Conservation (phyloP, 2,797 vertebrate species). For the Luscinia luscinia region DNA sequence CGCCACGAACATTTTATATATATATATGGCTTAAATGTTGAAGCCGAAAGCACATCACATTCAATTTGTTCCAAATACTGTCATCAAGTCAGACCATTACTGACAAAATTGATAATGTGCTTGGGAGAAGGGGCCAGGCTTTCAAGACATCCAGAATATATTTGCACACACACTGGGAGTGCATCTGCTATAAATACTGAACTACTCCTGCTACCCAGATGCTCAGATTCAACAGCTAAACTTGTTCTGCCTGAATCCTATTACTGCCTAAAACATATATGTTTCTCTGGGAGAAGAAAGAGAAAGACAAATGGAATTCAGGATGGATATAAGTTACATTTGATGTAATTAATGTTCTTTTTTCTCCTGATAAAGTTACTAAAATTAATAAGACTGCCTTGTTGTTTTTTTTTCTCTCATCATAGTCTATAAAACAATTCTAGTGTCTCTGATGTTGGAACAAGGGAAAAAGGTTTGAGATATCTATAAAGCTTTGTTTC, state of each 20-base stretch:
- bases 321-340: background rate
- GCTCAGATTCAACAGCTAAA: background rate
- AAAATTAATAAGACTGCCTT: background rate
- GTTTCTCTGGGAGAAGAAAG: background rate
- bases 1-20: background rate
- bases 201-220: background rate
- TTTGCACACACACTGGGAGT: background rate
- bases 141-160: background rate
- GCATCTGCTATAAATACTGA: background rate
- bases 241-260: background rate
- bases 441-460: background rate
- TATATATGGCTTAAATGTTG: background rate
- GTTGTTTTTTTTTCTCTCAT: background rate
- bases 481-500: background rate
- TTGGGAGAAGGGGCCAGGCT: background rate
- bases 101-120: background rate
- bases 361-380: background rate
- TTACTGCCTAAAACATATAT: background rate
- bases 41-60: background rate
- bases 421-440: background rate
- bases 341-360: background rate
- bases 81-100: conserved; percentile 4
- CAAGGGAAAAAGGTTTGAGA: background rate
- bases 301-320: background rate
- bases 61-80: background rate